Conservation (phyloP, 2,888 invertebrate genomes). For the Chrysodeixis includens region DNA sequence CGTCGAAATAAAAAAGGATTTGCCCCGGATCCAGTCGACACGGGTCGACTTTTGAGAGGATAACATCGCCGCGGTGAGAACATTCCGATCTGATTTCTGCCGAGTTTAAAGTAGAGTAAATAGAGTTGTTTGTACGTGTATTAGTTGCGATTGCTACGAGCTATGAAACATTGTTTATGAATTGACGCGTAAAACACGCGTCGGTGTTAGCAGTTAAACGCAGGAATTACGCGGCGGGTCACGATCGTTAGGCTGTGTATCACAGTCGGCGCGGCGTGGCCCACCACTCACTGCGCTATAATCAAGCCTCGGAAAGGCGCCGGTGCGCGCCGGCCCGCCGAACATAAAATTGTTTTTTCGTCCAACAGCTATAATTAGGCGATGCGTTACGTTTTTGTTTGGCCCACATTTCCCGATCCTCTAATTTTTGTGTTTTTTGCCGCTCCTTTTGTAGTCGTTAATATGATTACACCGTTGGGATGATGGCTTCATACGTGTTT, state of each 20-base stretch:
- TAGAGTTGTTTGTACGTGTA: conserved; percentile 9
- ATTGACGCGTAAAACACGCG: conserved; percentile 39
- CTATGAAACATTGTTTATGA: conserved; percentile 30
- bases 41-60: conserved; percentile 68
- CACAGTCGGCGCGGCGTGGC: conserved; percentile 49
- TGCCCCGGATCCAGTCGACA: conserved; percentile 70
- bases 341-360: conserved; percentile 88
- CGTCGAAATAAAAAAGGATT: conserved; percentile 89
- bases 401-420: conserved; percentile 89
- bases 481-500: conserved; percentile 90
- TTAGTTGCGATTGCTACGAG: conserved; percentile 10
- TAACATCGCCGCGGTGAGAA: conserved; percentile 17
- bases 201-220: conserved; percentile 46
- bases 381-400: conserved; percentile 89
- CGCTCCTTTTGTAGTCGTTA: conserved; percentile 89
- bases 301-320: conserved; percentile 68
- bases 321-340: conserved; percentile 78
- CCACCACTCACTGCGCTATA: conserved; percentile 63
- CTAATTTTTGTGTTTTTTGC: conserved; percentile 89
- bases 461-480: conserved; percentile 89
- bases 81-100: conserved; percentile 16
- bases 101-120: conserved; percentile 13
- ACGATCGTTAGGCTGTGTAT: conserved; percentile 58
- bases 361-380: conserved; percentile 88
- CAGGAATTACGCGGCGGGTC: conserved; percentile 45